Conservation (phyloP, 23 tunicate species). For the Diplosoma virens region DNA sequence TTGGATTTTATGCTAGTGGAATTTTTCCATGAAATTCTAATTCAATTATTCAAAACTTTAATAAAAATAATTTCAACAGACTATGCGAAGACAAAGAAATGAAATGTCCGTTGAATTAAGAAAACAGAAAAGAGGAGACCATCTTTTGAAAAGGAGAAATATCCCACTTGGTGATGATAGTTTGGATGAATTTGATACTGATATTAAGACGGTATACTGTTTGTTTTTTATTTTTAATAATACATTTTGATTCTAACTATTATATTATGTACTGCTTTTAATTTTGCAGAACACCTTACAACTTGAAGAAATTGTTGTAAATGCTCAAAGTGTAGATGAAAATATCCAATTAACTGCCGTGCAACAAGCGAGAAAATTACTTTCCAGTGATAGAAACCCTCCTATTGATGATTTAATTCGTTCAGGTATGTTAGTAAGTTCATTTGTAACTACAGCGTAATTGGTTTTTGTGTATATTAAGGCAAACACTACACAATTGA, state of each 20-base stretch:
- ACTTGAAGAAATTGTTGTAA: slow-evolving; percentile 83
- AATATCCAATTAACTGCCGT: slow-evolving; percentile 77
- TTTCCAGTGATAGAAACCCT: slow-evolving; percentile 95
- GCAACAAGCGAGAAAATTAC: slow-evolving; percentile 93
- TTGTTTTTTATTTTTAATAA: neutral
- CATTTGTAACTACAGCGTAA: too few species aligned
- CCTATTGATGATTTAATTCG: slow-evolving; percentile 96
- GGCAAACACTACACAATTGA: too few species aligned
- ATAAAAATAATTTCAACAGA: too few species aligned
- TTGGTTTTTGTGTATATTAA: too few species aligned
- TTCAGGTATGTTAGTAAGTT: slow-evolving; percentile 48
- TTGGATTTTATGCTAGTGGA: too few species aligned
- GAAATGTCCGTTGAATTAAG: slow-evolving; percentile 94
- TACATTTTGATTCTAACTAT: neutral
- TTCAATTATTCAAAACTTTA: too few species aligned
- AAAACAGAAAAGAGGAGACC: slow-evolving; percentile 90
- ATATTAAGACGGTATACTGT: slow-evolving; percentile 60
- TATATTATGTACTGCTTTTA: neutral
- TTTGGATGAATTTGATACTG: slow-evolving; percentile 88
- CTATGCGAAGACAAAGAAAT: slow-evolving; percentile 94
- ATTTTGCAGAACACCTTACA: slow-evolving; percentile 41
- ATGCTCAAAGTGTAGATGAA: slow-evolving; percentile 78
- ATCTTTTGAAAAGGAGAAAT: slow-evolving; percentile 79
- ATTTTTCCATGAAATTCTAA: too few species aligned
- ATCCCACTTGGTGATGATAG: slow-evolving; percentile 79